Base-by-base conservation (phyloP, 2,797 vertebrate genomes). In the Loris lydekkerianus region DNA sequence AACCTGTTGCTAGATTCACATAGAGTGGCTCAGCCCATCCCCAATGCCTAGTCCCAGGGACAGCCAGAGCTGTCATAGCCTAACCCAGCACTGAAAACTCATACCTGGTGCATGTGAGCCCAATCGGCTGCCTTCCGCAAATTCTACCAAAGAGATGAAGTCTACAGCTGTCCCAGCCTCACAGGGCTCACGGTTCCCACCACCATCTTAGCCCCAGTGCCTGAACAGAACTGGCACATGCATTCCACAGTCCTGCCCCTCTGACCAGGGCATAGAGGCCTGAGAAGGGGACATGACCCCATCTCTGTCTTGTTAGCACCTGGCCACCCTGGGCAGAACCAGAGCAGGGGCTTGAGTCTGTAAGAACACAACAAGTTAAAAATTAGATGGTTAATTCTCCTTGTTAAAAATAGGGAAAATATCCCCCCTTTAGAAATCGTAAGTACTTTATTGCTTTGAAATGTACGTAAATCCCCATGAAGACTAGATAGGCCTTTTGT, bases 11-110 rank as follows among this genome's bases (percentile, higher is more conserved):
- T 2, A 3, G 56, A 60, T 69, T 23, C 9, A 20, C 1, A 1
- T 34, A 15, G 37, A 76, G 40, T 21, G 20, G 15, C 58, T n/a
- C 18, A 46, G 21, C 58, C 31, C 1, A 1, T n/a, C 72, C 98
- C 63, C 0, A 98, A 98, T 0, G 98, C 99, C 25, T 90, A 98
- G 34, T 99, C 98, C 18, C 98, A 99, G 70, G 98, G 99, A 81
- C 98, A 98, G 17, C 97, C 98, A 10, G 96, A 63, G 27, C 98
- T 99, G 4, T 96, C 98, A 31, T 6, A 20, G 49, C 29, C 72
- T n/a, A n/a, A 53, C 75, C n/a, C 15, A 11, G 81, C 46, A 10
- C 40, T 1, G 20, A 76, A 18, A 11, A 23, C 43, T 37, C 1
- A 1, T 18, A 29, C 34, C 9, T 20, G 21, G 5, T 1, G 10